Evolutionary conservation across 2,888 invertebrate species (phyloP).

Genomic region (Ethmia dodecea): DNA sequence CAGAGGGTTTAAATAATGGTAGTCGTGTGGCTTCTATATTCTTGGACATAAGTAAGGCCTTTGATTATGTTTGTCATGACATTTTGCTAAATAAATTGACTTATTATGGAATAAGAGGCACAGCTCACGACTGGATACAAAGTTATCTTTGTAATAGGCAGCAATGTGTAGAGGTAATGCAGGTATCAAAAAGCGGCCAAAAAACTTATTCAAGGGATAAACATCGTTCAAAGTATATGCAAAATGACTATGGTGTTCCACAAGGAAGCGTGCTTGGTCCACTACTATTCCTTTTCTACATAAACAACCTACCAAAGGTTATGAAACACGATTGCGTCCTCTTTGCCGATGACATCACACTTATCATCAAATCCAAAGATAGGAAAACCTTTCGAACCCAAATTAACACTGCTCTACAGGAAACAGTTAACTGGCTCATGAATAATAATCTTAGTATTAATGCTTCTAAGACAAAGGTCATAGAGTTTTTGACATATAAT

Average conservation of each 20-base stretch:
- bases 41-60: constrained; percentile 1
- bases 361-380: neutral
- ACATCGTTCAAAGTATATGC: neutral
- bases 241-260: constrained; percentile 2
- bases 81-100: neutral
- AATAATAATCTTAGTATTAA: constrained; percentile 4
- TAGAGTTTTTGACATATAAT: too few relatives aligned
- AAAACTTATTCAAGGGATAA: neutral
- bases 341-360: constrained; percentile 3
- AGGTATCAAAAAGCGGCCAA: neutral
- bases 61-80: neutral
- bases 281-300: constrained; percentile 3
- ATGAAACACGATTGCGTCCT: constrained; percentile 3
- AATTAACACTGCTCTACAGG: constrained; percentile 1
- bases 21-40: neutral
- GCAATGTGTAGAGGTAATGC: neutral
- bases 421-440: constrained; percentile 4
- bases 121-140: neutral
- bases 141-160: neutral
- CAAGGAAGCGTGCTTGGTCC: constrained; percentile 8
- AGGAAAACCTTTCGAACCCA: neutral
- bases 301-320: constrained; percentile 2
- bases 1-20: constrained; percentile 2
- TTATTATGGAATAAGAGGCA: neutral
- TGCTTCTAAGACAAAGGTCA: constrained; percentile 3